Conservation (phyloP, 2,888 invertebrate species). For the Eustalomyia histrio region DNA sequence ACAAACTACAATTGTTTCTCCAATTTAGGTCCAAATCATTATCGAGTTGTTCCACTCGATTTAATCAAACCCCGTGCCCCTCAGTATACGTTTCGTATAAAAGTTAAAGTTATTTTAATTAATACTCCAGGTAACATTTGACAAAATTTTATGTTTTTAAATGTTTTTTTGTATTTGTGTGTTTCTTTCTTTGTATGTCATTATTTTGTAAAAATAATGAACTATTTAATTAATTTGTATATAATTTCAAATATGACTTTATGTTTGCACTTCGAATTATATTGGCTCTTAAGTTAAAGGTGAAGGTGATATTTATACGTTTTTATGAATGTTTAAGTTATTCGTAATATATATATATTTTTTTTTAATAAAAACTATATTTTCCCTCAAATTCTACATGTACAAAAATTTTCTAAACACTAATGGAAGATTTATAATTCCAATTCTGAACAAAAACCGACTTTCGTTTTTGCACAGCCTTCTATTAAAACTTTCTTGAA, state of each 20-base stretch:
- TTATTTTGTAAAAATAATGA: slow-evolving; percentile 4
- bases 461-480: too few relatives aligned
- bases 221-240: slow-evolving; percentile 41
- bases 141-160: slow-evolving; percentile 7
- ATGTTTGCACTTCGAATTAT: slow-evolving; percentile 41
- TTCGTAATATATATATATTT: too few relatives aligned
- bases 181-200: slow-evolving; percentile 30
- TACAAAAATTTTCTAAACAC: too few relatives aligned
- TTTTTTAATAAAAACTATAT: too few relatives aligned
- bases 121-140: slow-evolving; percentile 77
- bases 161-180: slow-evolving; percentile 43
- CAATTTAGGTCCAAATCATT: slow-evolving; percentile 77
- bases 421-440: too few relatives aligned
- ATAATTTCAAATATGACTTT: slow-evolving; percentile 39
- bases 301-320: slow-evolving; percentile 14
- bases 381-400: too few relatives aligned
- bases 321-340: too few relatives aligned
- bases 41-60: slow-evolving; percentile 83
- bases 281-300: neutral
- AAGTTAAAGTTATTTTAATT: slow-evolving; percentile 75
- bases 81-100: slow-evolving; percentile 78
- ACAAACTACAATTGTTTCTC: slow-evolving; percentile 21
- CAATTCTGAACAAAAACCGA: too few relatives aligned
- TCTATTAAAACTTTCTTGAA: too few relatives aligned
- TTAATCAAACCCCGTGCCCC: slow-evolving; percentile 78